phyloP scores from a whole-genome alignment of 1,140 invertebrate genomes.

The Ceratitis capitata region DNA sequence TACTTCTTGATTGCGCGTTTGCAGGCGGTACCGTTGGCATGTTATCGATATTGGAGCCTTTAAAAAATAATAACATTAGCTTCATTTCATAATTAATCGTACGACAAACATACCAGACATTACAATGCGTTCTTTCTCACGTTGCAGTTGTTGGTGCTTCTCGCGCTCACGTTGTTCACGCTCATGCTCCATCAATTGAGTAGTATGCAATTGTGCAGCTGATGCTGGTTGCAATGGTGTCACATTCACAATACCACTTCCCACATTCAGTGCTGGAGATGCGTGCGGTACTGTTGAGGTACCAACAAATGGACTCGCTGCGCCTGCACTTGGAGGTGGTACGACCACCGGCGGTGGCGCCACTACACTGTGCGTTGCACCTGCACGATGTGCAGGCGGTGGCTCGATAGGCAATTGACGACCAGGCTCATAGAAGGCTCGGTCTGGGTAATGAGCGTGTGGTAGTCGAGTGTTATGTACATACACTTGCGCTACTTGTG shows the following conservation, averaged over 20 bases:
- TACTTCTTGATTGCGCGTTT: slow-evolving; percentile 44
- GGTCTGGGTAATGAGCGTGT: slow-evolving; percentile 58
- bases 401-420: slow-evolving; percentile 66
- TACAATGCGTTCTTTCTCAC: slow-evolving; percentile 45
- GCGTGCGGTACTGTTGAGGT: slow-evolving; percentile 52
- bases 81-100: not conserved
- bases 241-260: slow-evolving; percentile 42
- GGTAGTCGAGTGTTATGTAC: slow-evolving; percentile 67
- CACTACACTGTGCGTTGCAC: slow-evolving; percentile 66
- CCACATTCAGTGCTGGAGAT: slow-evolving; percentile 59
- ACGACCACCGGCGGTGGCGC: slow-evolving; percentile 59
- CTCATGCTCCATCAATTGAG: slow-evolving; percentile 55
- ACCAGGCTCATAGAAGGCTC: slow-evolving; percentile 51
- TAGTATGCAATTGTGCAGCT: slow-evolving; percentile 39
- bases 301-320: slow-evolving; percentile 69
- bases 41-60: not conserved
- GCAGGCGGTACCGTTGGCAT: not conserved
- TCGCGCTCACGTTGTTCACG: slow-evolving; percentile 55
- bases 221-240: slow-evolving; percentile 1
- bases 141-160: slow-evolving; percentile 41
- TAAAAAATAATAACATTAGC: not conserved
- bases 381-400: slow-evolving; percentile 72
- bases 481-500: slow-evolving; percentile 77
- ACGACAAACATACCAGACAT: slow-evolving; percentile 47
- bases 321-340: slow-evolving; percentile 48